Base-by-base conservation (phyloP, 2,888 invertebrate genomes). In the Venusia cambrica region DNA sequence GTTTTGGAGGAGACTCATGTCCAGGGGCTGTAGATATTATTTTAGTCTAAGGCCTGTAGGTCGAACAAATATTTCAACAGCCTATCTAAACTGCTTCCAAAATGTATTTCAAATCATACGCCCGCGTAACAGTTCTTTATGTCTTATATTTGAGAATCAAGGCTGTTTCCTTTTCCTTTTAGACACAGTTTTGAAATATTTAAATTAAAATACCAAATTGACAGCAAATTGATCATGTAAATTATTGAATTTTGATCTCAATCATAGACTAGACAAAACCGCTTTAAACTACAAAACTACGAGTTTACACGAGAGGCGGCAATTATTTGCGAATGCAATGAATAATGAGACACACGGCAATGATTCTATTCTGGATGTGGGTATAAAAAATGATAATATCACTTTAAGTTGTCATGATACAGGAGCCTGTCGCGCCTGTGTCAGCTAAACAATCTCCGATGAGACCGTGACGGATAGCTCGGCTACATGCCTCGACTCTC, bases 331-430 rank as follows among this genome's bases (percentile, higher is more conserved):
- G n/a, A n/a, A n/a, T n/a, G n/a, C n/a, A n/a, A n/a, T n/a, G n/a
- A n/a, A n/a, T 18, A 26, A 26, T 26, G 16, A 9, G 25, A 16
- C n/a, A n/a, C n/a, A n/a, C n/a, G 22, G 22, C 19, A 6, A 15
- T 31, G 20, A 22, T 26, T 11, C 14, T 19, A 30, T 17, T 27
- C 11, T 11, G 34, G 15, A 30, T 26, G n/a, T n/a, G 13, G 18
- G 11, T n/a, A 39, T 30, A 39, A 39, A 39, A 35, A 34, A 27
- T 18, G 21, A 27, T 38, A 30, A 39, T 31, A 40, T 35, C 27
- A 40, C 40, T 40, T 40, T 35, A 36, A 40, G 40, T 31, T 40
- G 40, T 35, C 40, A 40, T 40, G 40, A 40, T 40, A 40, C 31
- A 12, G 18, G 39, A 27, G 18, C 35, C 18, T 29, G 27, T 8